phyloP scores from a whole-genome alignment of 2,797 vertebrate genomes.

The Pseudotriccus pelzelni region DNA sequence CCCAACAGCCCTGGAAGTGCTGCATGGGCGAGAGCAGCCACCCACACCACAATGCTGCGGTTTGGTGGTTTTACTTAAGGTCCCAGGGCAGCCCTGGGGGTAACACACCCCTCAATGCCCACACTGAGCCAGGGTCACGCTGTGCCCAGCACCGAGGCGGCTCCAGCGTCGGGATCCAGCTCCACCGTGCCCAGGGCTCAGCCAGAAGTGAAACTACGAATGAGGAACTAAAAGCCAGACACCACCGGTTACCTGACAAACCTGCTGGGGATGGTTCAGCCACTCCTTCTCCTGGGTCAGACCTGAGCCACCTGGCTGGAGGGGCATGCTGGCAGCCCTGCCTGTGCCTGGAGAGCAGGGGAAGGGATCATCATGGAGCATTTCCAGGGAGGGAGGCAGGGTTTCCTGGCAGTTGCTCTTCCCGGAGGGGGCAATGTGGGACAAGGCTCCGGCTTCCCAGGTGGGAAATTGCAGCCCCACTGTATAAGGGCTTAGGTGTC shows the following conservation, averaged over 20 bases:
- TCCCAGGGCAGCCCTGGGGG: neutral
- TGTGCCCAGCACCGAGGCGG: accelerated
- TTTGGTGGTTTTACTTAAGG: neutral
- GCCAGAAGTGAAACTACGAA: neutral
- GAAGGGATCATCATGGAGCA: neutral
- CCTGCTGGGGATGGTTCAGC: accelerated
- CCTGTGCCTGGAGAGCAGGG: neutral
- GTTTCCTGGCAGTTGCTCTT: neutral
- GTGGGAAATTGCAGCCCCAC: accelerated
- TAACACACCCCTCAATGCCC: accelerated
- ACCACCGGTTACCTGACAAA: neutral
- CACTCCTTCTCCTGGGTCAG: neutral
- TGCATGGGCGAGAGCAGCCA: accelerated
- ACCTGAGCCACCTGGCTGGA: accelerated
- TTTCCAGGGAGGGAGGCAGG: neutral
- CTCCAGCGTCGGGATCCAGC: accelerated
- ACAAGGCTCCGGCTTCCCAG: accelerated
- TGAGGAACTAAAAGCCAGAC: accelerated
- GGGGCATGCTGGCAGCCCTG: neutral
- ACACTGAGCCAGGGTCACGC: accelerated
- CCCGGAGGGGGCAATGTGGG: neutral
- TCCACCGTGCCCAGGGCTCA: accelerated
- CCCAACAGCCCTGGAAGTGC: neutral
- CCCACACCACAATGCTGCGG: accelerated
- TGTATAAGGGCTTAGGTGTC: neutral